These are phyloP conservation scores for Lasiurus borealis DNA, from an alignment of 2,113 vertebrate species.

Conservation along the genomic window DNA sequence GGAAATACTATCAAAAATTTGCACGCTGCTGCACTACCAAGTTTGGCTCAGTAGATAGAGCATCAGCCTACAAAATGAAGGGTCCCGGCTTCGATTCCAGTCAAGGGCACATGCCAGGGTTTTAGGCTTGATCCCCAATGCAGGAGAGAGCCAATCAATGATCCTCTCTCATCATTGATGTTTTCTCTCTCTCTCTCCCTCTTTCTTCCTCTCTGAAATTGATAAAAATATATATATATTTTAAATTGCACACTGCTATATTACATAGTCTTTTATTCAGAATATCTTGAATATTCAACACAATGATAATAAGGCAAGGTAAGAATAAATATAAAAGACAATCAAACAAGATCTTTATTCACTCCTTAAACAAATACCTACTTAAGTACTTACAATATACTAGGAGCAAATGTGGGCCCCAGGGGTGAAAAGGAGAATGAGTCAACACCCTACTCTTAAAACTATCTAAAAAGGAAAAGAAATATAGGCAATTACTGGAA, in stretches of 20 bases:
- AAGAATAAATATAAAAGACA: constrained; percentile 40
- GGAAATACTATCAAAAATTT: background rate
- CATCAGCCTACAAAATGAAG: no score
- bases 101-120: no score
- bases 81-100: no score
- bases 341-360: background rate
- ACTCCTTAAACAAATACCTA: background rate
- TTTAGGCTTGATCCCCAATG: no score
- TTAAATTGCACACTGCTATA: background rate
- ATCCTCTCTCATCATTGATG: no score
- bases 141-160: no score
- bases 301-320: background rate
- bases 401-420: background rate
- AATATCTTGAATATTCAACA: background rate
- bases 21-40: no score
- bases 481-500: background rate
- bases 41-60: no score
- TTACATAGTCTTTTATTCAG: background rate
- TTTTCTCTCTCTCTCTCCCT: no score
- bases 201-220: no score
- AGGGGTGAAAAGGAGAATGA: background rate
- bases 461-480: background rate
- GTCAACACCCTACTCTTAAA: background rate
- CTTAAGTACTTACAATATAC: background rate
- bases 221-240: no score